Evolutionary conservation across 2,113 vertebrate species (phyloP).

Genomic region (Psilopsiagon aymara): DNA sequence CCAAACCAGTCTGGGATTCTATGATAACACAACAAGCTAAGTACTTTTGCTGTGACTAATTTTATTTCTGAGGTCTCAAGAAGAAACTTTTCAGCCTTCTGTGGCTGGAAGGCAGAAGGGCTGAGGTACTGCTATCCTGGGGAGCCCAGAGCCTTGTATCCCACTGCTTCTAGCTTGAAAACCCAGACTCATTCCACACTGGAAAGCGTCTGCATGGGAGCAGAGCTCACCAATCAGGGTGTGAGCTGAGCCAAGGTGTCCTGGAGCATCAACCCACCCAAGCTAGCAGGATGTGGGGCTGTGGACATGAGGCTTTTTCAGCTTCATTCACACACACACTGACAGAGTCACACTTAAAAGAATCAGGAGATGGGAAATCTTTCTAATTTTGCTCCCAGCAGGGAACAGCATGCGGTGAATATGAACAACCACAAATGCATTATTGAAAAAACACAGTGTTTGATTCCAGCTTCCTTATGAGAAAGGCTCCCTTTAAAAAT

Average conservation of each 20-base stretch:
- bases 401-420: not conserved
- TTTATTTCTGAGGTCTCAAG: not conserved
- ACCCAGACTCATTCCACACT: not conserved
- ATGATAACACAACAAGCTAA: not conserved
- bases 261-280: not conserved
- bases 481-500: not conserved
- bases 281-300: accelerated
- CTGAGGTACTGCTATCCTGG: not conserved
- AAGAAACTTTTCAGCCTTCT: not conserved
- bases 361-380: slow-evolving; percentile 21
- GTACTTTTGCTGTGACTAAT: not conserved
- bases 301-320: accelerated
- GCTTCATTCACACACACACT: not conserved
- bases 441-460: slow-evolving; percentile 24
- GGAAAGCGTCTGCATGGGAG: not conserved
- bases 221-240: not conserved
- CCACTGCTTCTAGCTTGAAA: not conserved
- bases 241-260: accelerated
- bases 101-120: not conserved
- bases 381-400: slow-evolving; percentile 35
- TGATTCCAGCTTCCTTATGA: slow-evolving; percentile 4
- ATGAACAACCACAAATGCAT: not conserved
- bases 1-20: not conserved
- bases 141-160: not conserved
- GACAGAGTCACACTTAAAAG: not conserved